phyloP scores from a whole-genome alignment of 2,888 invertebrate genomes.

The Oithona nana region DNA sequence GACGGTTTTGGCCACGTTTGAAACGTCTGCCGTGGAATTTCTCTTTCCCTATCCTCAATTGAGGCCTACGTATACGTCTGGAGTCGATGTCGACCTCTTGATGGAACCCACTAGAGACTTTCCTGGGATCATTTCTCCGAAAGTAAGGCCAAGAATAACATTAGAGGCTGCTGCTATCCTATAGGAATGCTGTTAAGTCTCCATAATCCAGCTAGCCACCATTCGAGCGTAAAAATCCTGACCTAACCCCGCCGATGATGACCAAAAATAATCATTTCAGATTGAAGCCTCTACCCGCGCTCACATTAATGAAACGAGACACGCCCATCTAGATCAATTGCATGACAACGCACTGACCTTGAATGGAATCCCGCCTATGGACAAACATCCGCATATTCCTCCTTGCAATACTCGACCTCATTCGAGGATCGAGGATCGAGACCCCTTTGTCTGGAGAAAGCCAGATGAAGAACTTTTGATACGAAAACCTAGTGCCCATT shows the following conservation, averaged over 20 bases:
- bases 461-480: constrained; percentile 13
- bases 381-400: constrained; percentile 11
- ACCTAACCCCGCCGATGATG: no score
- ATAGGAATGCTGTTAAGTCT: background rate
- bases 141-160: constrained; percentile 8
- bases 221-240: no score
- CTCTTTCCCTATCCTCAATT: constrained; percentile 20
- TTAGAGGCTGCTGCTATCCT: background rate
- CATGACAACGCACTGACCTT: constrained; percentile 9
- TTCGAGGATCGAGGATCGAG: background rate
- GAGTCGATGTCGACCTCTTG: constrained; percentile 21
- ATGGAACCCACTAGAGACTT: constrained; percentile 21
- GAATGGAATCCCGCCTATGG: constrained; percentile 6
- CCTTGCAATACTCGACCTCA: background rate
- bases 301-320: constrained; percentile 13
- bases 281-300: constrained; percentile 3
- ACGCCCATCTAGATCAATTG: background rate
- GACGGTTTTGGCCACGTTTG: constrained; percentile 21
- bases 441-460: constrained; percentile 13
- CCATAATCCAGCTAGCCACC: no score
- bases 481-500: background rate
- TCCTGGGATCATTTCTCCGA: constrained; percentile 16
- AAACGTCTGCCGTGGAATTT: constrained; percentile 21
- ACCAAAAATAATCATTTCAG: no score
- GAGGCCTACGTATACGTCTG: constrained; percentile 19